Evolutionary conservation across 2,113 vertebrate genomes (phyloP).

Genomic region (Chiloscyllium plagiosum): DNA sequence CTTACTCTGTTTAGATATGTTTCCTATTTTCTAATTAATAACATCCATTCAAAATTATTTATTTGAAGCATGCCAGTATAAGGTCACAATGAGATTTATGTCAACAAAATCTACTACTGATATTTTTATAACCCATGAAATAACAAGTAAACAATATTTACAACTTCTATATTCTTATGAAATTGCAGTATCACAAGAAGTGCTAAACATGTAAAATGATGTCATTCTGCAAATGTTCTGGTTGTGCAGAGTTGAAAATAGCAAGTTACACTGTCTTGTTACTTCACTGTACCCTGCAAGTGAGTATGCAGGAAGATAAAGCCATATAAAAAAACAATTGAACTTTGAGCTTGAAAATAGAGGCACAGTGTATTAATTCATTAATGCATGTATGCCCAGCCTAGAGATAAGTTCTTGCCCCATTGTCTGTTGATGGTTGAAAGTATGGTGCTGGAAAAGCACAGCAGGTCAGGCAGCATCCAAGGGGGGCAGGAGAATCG

Average conservation of each 20-base stretch:
- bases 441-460: no score
- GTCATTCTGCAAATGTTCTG: background rate
- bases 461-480: no score
- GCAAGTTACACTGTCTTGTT: background rate
- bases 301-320: background rate
- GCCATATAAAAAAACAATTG: background rate
- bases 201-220: background rate
- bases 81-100: background rate
- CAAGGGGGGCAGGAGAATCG: no score
- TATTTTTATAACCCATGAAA: background rate
- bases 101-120: background rate
- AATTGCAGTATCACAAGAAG: background rate
- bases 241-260: background rate
- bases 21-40: background rate
- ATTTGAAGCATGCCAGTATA: background rate
- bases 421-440: no score
- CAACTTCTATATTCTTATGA: background rate
- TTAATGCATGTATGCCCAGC: no score
- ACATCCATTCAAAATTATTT: background rate
- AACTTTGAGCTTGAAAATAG: background rate
- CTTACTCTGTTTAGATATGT: background rate
- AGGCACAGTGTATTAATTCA: background rate
- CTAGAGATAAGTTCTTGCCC: no score
- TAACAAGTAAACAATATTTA: background rate
- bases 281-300: background rate